These are phyloP conservation scores for Calameuta pallipes DNA, from an alignment of 2,888 invertebrate genomes.

Conservation along the genomic window DNA sequence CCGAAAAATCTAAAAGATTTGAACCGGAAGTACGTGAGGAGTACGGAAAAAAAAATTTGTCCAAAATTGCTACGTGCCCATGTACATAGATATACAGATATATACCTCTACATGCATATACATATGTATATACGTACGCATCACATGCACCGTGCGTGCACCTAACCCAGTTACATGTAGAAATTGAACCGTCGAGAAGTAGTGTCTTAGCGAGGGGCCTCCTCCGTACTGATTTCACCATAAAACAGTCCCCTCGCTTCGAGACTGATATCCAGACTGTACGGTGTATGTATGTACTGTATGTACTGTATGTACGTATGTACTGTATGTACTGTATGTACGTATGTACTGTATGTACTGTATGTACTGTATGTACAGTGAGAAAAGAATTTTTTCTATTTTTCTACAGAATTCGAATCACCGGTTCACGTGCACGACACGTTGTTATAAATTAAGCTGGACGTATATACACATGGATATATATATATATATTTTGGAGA, in stretches of 20 bases:
- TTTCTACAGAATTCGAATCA: not conserved
- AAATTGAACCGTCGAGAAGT: not conserved
- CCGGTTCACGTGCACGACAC: conserved; percentile 8
- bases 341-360: no score
- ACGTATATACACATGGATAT: conserved; percentile 15
- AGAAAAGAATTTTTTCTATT: not conserved
- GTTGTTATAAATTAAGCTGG: conserved; percentile 15
- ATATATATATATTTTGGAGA: conserved; percentile 10
- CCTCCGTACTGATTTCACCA: not conserved
- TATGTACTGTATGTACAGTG: not conserved
- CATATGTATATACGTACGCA: conserved; percentile 17
- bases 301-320: not conserved
- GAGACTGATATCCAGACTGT: not conserved
- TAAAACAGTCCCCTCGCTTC: not conserved
- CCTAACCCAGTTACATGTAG: not conserved
- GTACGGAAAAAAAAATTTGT: not conserved
- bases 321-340: no score
- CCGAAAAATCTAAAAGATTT: not conserved
- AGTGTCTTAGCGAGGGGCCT: not conserved
- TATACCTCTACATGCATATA: conserved; percentile 21
- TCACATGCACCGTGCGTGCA: not conserved
- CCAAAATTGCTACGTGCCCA: conserved; percentile 14
- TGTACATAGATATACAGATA: conserved; percentile 23
- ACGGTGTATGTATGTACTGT: not conserved
- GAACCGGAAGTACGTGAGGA: not conserved